phyloP scores from a whole-genome alignment of 2,797 vertebrate genomes.

The Erethizon dorsatum region DNA sequence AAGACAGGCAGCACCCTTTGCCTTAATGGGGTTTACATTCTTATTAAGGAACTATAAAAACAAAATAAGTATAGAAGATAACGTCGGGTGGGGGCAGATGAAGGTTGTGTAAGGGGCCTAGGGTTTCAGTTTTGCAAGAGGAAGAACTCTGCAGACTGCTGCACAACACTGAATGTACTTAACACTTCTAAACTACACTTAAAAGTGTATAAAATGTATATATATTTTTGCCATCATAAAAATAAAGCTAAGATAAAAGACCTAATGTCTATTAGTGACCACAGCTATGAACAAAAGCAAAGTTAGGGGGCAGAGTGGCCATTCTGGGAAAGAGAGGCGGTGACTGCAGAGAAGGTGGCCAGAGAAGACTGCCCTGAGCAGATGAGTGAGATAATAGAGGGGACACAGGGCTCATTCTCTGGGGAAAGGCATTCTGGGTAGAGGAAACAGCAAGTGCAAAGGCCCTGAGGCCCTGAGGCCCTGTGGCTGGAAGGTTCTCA shows the following conservation, averaged over 20 bases:
- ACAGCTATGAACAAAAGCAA: neutral
- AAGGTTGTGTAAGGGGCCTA: too few relatives aligned
- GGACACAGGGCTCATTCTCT: too few relatives aligned
- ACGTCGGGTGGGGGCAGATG: neutral
- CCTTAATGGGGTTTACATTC: constrained; percentile 19
- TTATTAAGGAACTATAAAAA: constrained; percentile 15
- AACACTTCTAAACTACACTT: too few relatives aligned
- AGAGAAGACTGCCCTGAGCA: neutral
- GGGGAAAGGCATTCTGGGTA: neutral
- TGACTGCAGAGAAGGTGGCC: too few relatives aligned
- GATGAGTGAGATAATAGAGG: neutral
- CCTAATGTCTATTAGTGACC: neutral
- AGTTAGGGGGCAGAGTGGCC: neutral
- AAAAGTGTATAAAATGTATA: neutral
- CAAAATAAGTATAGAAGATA: constrained; percentile 30
- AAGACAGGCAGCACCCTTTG: constrained; percentile 10
- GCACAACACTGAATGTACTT: neutral
- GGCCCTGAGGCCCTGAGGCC: too few relatives aligned
- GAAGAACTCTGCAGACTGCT: neutral
- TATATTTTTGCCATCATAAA: neutral
- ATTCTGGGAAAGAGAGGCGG: fast-evolving
- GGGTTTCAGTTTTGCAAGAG: constrained; percentile 8
- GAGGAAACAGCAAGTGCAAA: neutral
- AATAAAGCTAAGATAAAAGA: neutral
- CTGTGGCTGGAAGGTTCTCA: fast-evolving